Evolutionary conservation across 2,888 invertebrate genomes (phyloP).

Genomic region (Drosophila buzzatii): DNA sequence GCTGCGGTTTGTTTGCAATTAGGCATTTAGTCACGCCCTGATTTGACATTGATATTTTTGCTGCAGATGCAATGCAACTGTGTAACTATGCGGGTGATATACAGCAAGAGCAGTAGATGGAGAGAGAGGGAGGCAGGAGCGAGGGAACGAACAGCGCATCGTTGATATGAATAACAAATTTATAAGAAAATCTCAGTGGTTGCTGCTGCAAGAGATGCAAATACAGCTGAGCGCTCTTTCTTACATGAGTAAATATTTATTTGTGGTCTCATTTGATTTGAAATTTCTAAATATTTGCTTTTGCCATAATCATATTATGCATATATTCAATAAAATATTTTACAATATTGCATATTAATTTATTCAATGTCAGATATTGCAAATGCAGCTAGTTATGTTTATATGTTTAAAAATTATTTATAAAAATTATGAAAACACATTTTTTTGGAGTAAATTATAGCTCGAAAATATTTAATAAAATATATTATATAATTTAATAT

Average conservation of each 20-base stretch:
- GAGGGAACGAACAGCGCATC: background rate
- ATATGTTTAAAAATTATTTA: too few species aligned
- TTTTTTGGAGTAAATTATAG: too few species aligned
- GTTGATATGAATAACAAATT: constrained; percentile 28
- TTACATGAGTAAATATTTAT: background rate
- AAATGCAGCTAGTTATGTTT: too few species aligned
- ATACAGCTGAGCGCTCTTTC: background rate
- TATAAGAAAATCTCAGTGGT: background rate
- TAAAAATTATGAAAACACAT: too few species aligned
- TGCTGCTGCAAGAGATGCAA: constrained; percentile 1
- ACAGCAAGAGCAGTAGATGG: too few species aligned
- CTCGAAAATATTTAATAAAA: too few species aligned
- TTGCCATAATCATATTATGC: too few species aligned
- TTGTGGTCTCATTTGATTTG: background rate
- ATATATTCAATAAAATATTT: too few species aligned
- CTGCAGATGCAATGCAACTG: constrained; percentile 24
- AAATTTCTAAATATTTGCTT: background rate
- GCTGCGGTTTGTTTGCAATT: constrained; percentile 69
- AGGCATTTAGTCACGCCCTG: constrained; percentile 75
- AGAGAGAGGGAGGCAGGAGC: background rate
- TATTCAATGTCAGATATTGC: too few species aligned
- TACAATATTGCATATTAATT: too few species aligned
- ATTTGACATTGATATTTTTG: constrained; percentile 73
- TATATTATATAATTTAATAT: too few species aligned
- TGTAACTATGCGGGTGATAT: constrained; percentile 45